Conservation (phyloP, 2,113 vertebrate genomes). For the Larimichthys crocea region DNA sequence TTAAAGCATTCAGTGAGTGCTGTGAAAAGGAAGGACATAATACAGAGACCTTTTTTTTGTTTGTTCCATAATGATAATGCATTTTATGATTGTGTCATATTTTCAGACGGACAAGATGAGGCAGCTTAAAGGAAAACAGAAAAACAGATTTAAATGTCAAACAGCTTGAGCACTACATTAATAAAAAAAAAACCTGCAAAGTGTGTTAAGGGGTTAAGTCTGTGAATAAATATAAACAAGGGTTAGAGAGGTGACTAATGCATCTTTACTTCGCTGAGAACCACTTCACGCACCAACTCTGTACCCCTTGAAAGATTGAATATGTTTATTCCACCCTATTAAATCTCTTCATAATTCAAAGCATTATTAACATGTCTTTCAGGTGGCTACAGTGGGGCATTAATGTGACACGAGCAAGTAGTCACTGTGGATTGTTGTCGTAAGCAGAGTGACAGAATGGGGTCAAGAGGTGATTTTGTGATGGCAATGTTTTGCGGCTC, state of each 20-base stretch:
- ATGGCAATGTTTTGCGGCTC: constrained; percentile 38
- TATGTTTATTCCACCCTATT: constrained; percentile 40
- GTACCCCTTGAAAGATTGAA: constrained; percentile 30
- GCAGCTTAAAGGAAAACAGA: constrained; percentile 13
- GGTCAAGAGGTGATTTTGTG: constrained; percentile 43
- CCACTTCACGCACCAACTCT: neutral
- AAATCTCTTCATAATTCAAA: constrained; percentile 34
- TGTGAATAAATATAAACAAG: constrained; percentile 37
- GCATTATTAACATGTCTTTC: constrained; percentile 45
- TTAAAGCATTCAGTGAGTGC: constrained; percentile 29
- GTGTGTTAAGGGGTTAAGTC: constrained; percentile 44
- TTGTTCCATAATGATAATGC: neutral
- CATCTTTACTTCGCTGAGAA: constrained; percentile 36
- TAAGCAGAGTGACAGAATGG: constrained; percentile 49
- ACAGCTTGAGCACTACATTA: constrained; percentile 47
- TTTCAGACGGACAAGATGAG: neutral
- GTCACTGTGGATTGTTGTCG: constrained; percentile 23
- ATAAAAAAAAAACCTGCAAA: constrained; percentile 17
- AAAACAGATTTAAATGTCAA: constrained; percentile 47
- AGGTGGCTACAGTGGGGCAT: constrained; percentile 31
- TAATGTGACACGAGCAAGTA: constrained; percentile 23
- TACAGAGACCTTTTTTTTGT: neutral
- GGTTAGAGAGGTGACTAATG: constrained; percentile 39
- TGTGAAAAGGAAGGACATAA: constrained; percentile 40
- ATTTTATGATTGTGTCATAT: constrained; percentile 1